Conservation (phyloP, 2,113 vertebrate species). For the Polypterus bichir region DNA sequence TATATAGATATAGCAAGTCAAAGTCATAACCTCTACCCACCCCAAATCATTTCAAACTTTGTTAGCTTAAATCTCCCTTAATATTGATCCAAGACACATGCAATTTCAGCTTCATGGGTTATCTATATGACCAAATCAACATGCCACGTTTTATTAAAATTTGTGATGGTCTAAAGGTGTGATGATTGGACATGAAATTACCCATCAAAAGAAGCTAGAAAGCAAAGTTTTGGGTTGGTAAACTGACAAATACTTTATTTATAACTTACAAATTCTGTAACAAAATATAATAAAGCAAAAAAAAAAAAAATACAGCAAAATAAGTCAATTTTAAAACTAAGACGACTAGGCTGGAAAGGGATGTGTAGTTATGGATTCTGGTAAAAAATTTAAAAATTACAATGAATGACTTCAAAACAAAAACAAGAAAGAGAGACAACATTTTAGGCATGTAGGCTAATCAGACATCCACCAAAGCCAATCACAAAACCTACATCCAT, state of each 20-base stretch:
- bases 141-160: no score
- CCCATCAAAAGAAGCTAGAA: constrained; percentile 2
- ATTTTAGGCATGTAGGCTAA: no score
- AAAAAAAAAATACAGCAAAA: constrained; percentile 28
- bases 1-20: no score
- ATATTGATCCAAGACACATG: no score
- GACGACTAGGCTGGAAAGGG: constrained; percentile 22
- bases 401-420: constrained; percentile 20
- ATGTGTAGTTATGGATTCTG: constrained; percentile 18
- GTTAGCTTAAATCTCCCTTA: no score
- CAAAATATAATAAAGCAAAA: constrained; percentile 33
- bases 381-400: constrained; percentile 29
- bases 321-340: constrained; percentile 15
- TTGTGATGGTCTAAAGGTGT: no score
- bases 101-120: no score
- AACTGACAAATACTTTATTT: constrained; percentile 40
- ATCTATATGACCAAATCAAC: no score
- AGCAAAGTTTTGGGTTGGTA: constrained; percentile 25
- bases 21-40: no score
- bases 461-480: no score
- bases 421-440: constrained; percentile 2
- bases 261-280: constrained; percentile 41
- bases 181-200: no score
- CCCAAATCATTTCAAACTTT: no score
- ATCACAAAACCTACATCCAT: constrained; percentile 1